Evolutionary conservation across 2,888 invertebrate genomes (phyloP), one percentile per base, ranked within the genome.

Genomic region (Metellina segmentata): DNA sequence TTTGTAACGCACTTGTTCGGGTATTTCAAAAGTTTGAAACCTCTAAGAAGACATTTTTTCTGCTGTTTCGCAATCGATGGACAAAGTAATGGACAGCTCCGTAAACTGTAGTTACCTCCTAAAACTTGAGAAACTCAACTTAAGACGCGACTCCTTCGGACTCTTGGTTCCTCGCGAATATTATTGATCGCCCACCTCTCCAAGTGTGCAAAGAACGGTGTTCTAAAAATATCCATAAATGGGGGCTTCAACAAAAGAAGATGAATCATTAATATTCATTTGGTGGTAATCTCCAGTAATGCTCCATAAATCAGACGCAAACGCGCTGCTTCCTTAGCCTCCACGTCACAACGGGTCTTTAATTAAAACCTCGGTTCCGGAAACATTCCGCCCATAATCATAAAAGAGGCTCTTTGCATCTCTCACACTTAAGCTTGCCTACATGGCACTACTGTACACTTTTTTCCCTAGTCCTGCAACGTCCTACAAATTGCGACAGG

Each of bases 251-350:
- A 87, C 79, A 75, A 89, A 89, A 89, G 89, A 83, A 81, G 77
- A 83, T 34, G 77, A 82, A 77, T 53, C 89, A 83, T 89, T 89
- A 89, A 89, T 89, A 89, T 89, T 89, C 89, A 89, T 89, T 89
- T 82, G 61, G 82, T 77, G 69, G 71, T 83, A 83, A 89, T 89
- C 82, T 78, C 74, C 34, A 72, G 89, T 70, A 82, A 89, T 82
- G 89, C 77, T 77, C 72, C 89, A 89, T 89, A 89, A 89, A 89
- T 89, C 89, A 89, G 82, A 20, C 51, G 81, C 61, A 88, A 34
- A 72, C 74, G 88, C 19, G 20, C 53, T 70, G 20, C 70, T 78
- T 86, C 70, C 78, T 69, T 70, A 16, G 51, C 19, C 53, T 61
- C 7, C 8, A 81, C 53, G 79, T 72, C 72, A 48, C 81, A 72